A percentile compares a stretch with the other conserved stretches of the same genome.
Conservation (phyloP, 2,113 vertebrate genomes). For the Prochilodus magdalenae region DNA sequence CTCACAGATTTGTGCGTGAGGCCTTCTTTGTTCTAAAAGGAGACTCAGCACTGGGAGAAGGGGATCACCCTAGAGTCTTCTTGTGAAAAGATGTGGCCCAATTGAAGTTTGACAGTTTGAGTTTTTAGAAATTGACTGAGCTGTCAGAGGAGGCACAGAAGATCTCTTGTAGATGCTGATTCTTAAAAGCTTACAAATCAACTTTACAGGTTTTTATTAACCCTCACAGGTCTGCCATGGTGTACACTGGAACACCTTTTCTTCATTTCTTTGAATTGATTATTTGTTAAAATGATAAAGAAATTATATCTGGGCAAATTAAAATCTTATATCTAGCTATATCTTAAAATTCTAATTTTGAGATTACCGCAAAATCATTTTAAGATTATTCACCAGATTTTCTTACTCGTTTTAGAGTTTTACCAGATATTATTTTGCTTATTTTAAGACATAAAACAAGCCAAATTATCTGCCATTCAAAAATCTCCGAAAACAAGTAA, state of each 20-base stretch:
- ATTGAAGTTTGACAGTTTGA: not conserved
- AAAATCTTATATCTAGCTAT: too few species aligned
- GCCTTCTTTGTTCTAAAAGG: conserved; percentile 51
- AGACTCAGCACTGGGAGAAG: conserved; percentile 17
- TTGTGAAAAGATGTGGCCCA: not conserved
- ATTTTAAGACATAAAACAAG: too few species aligned
- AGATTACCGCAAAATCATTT: too few species aligned
- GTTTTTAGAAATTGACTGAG: conserved; percentile 14
- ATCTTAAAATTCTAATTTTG: too few species aligned
- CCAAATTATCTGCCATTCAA: too few species aligned
- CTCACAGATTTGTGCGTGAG: conserved; percentile 49
- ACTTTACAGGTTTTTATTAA: not conserved
- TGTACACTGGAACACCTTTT: not conserved
- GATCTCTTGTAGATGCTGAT: not conserved
- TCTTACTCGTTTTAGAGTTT: too few species aligned
- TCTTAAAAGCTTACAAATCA: not conserved
- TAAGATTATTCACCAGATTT: too few species aligned
- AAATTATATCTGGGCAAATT: too few species aligned
- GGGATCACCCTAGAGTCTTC: conserved; percentile 7
- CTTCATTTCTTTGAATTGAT: not conserved
- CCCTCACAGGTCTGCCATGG: not conserved
- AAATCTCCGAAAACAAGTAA: too few species aligned
- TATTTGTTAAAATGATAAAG: too few species aligned
- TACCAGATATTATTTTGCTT: too few species aligned
- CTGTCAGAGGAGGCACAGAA: not conserved